Evolutionary conservation across 1,140 invertebrate genomes (phyloP).

Genomic region (Riptortus pedestris): DNA sequence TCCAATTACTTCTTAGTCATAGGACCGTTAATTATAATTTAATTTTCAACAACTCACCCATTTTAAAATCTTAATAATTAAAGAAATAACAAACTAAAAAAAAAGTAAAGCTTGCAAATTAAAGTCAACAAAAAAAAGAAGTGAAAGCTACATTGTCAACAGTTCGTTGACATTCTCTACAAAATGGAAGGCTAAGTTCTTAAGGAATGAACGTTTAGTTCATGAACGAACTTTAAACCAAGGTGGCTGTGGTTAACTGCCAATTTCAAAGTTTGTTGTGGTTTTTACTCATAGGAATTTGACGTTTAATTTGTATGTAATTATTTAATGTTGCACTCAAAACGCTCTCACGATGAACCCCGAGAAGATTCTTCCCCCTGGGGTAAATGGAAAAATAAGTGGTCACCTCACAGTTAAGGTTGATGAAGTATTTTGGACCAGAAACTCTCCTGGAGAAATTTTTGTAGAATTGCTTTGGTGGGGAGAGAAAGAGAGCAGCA

Average conservation of each 20-base stretch:
- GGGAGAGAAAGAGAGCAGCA: slow-evolving; percentile 18
- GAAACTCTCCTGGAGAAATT: slow-evolving; percentile 15
- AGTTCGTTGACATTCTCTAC: not conserved
- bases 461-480: slow-evolving; percentile 21
- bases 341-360: not conserved
- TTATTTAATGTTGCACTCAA: not conserved
- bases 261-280: not conserved
- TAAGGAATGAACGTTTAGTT: not conserved
- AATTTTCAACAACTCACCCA: not conserved
- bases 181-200: not conserved
- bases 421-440: slow-evolving; percentile 19
- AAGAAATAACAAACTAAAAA: not conserved
- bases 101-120: not conserved
- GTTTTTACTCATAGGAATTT: not conserved
- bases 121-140: not conserved
- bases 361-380: slow-evolving; percentile 17
- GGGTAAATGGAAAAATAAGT: slow-evolving; percentile 18
- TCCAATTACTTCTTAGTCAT: not conserved
- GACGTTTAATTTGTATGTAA: not conserved
- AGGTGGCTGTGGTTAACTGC: slow-evolving; percentile 3
- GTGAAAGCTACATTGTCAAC: not conserved
- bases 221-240: not conserved
- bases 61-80: not conserved
- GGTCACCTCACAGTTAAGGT: slow-evolving; percentile 17
- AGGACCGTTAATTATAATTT: not conserved